Conservation (phyloP, 2,888 invertebrate genomes). For the Parapristionchus giblindavisi region DNA sequence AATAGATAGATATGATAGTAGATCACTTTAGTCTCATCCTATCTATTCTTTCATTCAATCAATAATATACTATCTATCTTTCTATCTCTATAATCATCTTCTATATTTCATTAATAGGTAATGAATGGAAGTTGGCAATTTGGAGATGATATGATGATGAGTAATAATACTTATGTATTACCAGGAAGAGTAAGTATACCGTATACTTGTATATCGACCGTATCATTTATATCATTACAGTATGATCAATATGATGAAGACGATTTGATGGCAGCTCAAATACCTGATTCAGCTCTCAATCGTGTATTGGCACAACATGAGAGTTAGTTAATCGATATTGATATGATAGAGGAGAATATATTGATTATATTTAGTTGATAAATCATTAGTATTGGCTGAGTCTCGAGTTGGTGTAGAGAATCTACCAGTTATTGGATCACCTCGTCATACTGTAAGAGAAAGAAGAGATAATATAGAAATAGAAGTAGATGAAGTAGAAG, state of each 20-base stretch:
- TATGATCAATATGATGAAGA: constrained; percentile 28
- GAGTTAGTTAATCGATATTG: background rate
- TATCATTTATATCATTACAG: no score
- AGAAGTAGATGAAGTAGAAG: no score
- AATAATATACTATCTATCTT: background rate
- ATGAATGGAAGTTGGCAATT: constrained; percentile 36
- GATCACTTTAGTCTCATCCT: background rate
- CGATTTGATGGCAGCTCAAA: constrained; percentile 28
- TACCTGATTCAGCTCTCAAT: constrained; percentile 9
- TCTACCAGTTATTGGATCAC: constrained; percentile 51
- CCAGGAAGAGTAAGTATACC: constrained; percentile 21
- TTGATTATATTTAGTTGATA: constrained; percentile 48
- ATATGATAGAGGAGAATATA: background rate
- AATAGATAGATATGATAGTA: background rate
- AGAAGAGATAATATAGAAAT: no score
- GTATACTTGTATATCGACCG: background rate
- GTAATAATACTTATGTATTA: constrained; percentile 30
- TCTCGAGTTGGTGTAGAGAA: constrained; percentile 52
- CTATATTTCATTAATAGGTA: constrained; percentile 11
- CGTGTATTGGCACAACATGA: background rate
- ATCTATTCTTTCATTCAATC: no score
- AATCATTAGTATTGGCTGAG: constrained; percentile 51
- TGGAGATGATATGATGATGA: constrained; percentile 20
- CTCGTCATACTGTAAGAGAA: constrained; percentile 30
- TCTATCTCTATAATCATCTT: background rate